Base-by-base conservation (phyloP, 2,888 invertebrate genomes). In the Isotomurus palustris region DNA sequence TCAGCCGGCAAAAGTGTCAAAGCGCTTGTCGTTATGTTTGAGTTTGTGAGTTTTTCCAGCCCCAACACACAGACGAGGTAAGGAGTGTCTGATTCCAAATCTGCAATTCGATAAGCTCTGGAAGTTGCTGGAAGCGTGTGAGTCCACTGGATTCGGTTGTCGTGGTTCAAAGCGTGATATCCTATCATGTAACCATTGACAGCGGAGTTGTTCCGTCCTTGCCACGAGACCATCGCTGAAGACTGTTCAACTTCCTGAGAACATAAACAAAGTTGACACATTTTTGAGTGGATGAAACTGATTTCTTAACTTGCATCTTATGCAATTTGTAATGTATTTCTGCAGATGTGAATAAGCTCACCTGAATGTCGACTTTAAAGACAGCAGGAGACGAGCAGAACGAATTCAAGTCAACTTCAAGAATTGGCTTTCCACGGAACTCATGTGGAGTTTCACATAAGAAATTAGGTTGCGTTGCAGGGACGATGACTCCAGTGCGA, bases 61-160 rank as follows among this genome's bases (percentile, higher is more conserved):
- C 90, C 91, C 71, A 90, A 80, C 53, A 93, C 89, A 76, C 92
- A 93, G 72, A 93, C 86, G 62, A 85, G 81, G 76, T 92, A 93
- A 66, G 85, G 83, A 2, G 87, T 87, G 72, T 86, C 88, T 2
- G 91, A 85, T 62, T 82, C 82, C 66, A 93, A 79, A 73, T 85
- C 84, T 55, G 82, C 82, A 51, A 92, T 80, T 75, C 84, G 84
- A 57, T 86, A 83, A 10, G 86, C 85, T 69, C 89, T 83, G 1
- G 84, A 82, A 50, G 82, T 82, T 35, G 86, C 81, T 71, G 88
- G 88, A 68, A 90, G 76, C 68, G 84, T 80, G 76, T 85, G 86
- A 2, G 87, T 88, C 69, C 85, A 83, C 68, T 88, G 84, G 71
- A 83, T 81, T 76, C 81, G 81, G 70, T 81, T 79, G 57, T 78